Base-by-base conservation (phyloP, 2,888 invertebrate genomes). In the Drosophila borealis region DNA sequence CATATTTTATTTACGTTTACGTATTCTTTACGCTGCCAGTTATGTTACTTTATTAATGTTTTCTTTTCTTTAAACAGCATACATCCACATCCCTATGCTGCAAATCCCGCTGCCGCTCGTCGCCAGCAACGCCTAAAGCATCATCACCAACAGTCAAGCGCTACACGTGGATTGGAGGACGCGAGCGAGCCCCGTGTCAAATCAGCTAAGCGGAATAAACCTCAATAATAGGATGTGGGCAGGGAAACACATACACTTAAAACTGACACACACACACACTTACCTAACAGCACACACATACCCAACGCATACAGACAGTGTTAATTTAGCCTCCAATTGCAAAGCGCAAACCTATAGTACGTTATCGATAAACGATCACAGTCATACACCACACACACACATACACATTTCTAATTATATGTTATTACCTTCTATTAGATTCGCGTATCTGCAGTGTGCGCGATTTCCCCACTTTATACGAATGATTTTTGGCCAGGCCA, bases 21-120 rank as follows among this genome's bases (percentile, higher is more conserved):
- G 50, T 53, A 17, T 62, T 66, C 29, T 25, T 0, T 3, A 42
- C n/a, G 1, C 0, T 3, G 36, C 11, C 3, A 11, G 56, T 3
- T 17, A 33, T 8, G 29, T 8, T 48, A 11, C 29, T 10, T 2
- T 21, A 60, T 56, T 74, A 62, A 68, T 63, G 37, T 45, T 42
- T 51, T 57, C 51, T 70, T 62, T 45, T 57, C 39, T 55, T 60
- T 51, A 19, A 45, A 62, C 83, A 92, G 92, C 81, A 89, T 92
- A 63, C 92, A 92, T 85, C 91, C 91, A 78, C 92, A 92, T 90
- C 92, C 92, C n/a, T 92, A 92, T 81, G 92, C 91, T 76, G 80
- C 88, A 21, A 86, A 90, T 59, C 71, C 71, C 0, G 71, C 63
- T 34, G 89, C 90, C 19, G 87, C 88, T 25, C 90, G 92, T 68